Conservation (phyloP, 2,797 vertebrate species). For the Hippopotamyrus pictus region DNA sequence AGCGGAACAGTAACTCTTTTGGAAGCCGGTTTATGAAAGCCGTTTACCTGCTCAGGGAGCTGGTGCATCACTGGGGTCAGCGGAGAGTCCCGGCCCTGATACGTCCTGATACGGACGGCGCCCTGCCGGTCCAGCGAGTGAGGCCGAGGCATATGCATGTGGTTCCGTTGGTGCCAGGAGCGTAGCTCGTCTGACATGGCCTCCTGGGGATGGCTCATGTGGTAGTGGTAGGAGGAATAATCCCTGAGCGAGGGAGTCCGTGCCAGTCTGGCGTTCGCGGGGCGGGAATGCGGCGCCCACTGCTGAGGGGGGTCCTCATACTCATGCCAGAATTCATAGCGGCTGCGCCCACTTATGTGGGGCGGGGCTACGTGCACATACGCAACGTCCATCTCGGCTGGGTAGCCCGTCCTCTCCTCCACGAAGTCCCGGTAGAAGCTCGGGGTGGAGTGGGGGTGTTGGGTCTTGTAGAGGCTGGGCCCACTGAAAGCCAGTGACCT, state of each 20-base stretch:
- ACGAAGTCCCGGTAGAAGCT: conserved; percentile 46
- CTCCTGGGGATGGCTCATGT: conserved; percentile 56
- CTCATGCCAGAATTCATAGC: conserved; percentile 55
- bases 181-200: conserved; percentile 73
- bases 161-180: conserved; percentile 77
- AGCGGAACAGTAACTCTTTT: neutral
- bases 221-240: conserved; percentile 43
- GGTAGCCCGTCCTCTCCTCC: conserved; percentile 50
- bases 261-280: conserved; percentile 59
- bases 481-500: conserved; percentile 38
- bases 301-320: conserved; percentile 57
- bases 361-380: conserved; percentile 38
- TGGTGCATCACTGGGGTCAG: conserved; percentile 39
- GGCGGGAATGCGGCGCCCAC: conserved; percentile 49
- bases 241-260: conserved; percentile 68
- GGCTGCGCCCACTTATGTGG: conserved; percentile 34
- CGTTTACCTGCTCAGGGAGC: conserved; percentile 56
- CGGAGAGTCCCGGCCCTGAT: conserved; percentile 42
- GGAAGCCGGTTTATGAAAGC: neutral
- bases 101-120: conserved; percentile 59
- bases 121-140: conserved; percentile 77
- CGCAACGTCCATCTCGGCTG: conserved; percentile 47
- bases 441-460: conserved; percentile 45
- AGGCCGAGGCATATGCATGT: conserved; percentile 59
- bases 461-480: conserved; percentile 45